Percentiles rank a stretch among this genome's conserved stretches.
Evolutionary conservation across 2,797 vertebrate genomes (phyloP).

Genomic region (Bradypus variegatus): DNA sequence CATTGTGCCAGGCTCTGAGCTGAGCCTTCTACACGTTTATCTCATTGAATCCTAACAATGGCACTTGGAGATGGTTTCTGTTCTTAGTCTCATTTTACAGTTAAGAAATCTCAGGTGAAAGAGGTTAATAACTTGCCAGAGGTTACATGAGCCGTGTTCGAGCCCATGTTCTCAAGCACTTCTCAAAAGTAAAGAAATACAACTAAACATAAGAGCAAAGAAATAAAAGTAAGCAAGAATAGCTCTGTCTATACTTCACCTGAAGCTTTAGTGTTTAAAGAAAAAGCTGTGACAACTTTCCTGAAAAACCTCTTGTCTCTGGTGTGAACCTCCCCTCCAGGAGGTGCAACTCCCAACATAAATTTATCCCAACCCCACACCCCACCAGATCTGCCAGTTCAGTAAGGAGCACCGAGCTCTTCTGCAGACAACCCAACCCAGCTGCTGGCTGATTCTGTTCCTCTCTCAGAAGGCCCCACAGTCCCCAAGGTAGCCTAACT

Average conservation of each 20-base stretch:
- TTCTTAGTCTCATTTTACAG: neutral
- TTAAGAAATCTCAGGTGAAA: neutral
- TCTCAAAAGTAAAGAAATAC: neutral
- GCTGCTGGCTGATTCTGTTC: neutral
- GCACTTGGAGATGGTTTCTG: neutral
- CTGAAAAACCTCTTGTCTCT: neutral
- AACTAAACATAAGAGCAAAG: neutral
- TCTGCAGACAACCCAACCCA: too few relatives aligned
- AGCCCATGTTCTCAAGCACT: neutral
- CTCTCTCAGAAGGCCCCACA: accelerated
- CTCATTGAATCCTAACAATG: neutral
- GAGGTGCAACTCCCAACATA: neutral
- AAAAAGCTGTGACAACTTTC: neutral
- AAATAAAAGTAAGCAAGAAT: neutral
- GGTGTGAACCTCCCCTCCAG: too few relatives aligned
- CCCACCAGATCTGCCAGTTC: neutral
- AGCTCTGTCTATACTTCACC: neutral
- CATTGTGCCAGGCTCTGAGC: accelerated
- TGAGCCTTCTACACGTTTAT: neutral
- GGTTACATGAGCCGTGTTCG: neutral
- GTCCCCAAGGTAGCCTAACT: neutral
- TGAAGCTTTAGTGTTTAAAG: neutral
- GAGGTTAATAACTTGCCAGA: neutral
- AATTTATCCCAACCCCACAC: too few relatives aligned
- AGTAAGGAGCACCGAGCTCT: too few relatives aligned